Evolutionary conservation across 2,797 vertebrate genomes (phyloP), one percentile per base, ranked within the genome.

Genomic region (Sandelia bainsii): DNA sequence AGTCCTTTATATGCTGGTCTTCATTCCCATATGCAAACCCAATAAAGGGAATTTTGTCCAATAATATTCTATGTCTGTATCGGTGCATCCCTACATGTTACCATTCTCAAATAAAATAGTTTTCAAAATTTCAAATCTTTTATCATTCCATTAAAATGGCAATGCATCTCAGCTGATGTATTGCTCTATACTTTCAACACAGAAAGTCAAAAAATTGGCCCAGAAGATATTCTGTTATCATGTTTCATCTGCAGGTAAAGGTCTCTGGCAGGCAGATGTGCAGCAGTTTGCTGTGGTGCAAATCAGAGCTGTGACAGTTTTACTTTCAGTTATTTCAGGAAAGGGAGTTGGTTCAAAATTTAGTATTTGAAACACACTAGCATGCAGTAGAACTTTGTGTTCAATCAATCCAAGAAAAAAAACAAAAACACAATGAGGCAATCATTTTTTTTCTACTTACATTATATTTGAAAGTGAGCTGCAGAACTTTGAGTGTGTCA

Each of bases 81-180:
- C 34, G 81, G 85, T 90, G 88, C 86, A 87, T 91, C 87, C 81
- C 83, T 85, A 71, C 37, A 82, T 79, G 73, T 88, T 81, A 72
- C 82, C 72, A 58, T 69, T 75, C 45, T 82, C 49, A 75, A 78
- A 83, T 76, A 79, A 85, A 81, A 65, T 75, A 75, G 56, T 61
- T 83, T 77, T 87, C 87, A 77, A 82, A 32, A 54, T 86, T 72
- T 87, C 42, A 72, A 44, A 71, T 84, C 59, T 76, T n/a, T 61
- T 1, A 23, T 83, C 66, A 79, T 84, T 86, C 66, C 70, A 69
- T 63, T 82, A 54, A 32, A 54, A 75, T 65, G 70, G 67, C 52
- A 67, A 53, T 65, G 66, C 82, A 70, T 72, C 53, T 79, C 68
- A 73, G 25, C 64, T 42, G 62, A 80, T 67, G 75, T 62, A 62